Base-by-base conservation (phyloP, 2,797 vertebrate genomes). In the Sebastes glaucus region DNA sequence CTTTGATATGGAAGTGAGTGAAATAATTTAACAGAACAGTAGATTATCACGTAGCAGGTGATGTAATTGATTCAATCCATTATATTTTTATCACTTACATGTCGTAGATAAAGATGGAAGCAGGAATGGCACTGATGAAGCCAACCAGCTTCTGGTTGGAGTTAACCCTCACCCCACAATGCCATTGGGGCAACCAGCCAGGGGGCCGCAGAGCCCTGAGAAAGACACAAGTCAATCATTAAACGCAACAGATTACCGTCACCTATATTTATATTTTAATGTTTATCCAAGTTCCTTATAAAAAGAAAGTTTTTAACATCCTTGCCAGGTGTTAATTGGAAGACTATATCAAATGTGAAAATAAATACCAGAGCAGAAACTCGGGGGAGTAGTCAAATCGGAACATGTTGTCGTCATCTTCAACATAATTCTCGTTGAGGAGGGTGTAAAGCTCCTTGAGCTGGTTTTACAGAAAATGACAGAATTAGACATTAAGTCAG, bases 401-500 rank as follows among this genome's bases (percentile, higher is more conserved):
- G 94, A 99, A 99, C 98, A 99, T 99, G 95, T 99, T 99, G 95
- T 99, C 99, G 1, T 99, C 98, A 7, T 99, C 98, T 90, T 99
- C 99, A 89, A 99, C 98, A 0, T 99, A 99, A 91, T 99, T 99
- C 94, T 99, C 99, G 1, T 99, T 99, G 80, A 99, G 97, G 52
- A 99, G 96, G 0, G 97, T 99, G 88, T 99, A 99, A 6, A 99
- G 96, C 92, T 99, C 99, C 76, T 99, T 99, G 28, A 99, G 96
- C 99, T 99, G 89, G 68, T 73, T 78, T 59, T 18, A 62, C 28
- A 77, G 38, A 63, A 33, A 67, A 2, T 2, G 5, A 65, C 2
- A 72, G 7, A 38, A 71, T 27, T 3, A 23, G 9, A 71, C 5
- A 65, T 46, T 1, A 27, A 27, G 6, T 63, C 3, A 13, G 5